phyloP scores from a whole-genome alignment of 2,888 invertebrate genomes.

The Drosophila stalkeri region DNA sequence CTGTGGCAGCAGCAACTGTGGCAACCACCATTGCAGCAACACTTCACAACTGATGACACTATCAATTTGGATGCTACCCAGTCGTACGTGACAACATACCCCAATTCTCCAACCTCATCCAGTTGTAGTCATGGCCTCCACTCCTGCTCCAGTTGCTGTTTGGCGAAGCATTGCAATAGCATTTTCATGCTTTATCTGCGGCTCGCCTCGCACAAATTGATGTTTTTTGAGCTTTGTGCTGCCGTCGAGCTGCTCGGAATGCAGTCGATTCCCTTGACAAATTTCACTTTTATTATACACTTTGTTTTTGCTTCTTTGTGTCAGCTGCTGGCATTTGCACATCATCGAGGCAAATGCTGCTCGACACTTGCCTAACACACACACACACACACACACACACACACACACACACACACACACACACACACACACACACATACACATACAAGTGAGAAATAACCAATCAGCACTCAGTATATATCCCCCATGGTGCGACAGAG shows the following conservation, averaged over 20 bases:
- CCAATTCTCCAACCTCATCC: neutral
- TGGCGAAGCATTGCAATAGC: slow-evolving; percentile 65
- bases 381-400: neutral
- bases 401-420: neutral
- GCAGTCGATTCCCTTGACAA: slow-evolving; percentile 73
- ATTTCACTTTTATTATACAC: slow-evolving; percentile 66
- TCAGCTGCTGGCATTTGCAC: slow-evolving; percentile 51
- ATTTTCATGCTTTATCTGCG: slow-evolving; percentile 72
- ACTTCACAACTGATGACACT: slow-evolving; percentile 77
- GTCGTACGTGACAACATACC: slow-evolving; percentile 14
- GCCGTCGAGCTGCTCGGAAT: slow-evolving; percentile 45
- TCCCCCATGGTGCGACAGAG: neutral
- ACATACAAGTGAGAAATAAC: neutral
- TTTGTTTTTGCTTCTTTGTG: slow-evolving; percentile 37
- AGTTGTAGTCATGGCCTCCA: too few species aligned
- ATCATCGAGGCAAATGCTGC: slow-evolving; percentile 43
- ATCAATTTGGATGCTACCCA: slow-evolving; percentile 60
- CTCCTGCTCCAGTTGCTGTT: neutral
- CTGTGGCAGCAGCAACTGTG: neutral
- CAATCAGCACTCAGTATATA: neutral
- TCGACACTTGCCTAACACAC: slow-evolving; percentile 6
- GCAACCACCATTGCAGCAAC: slow-evolving; percentile 31
- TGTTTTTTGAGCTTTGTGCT: slow-evolving; percentile 40
- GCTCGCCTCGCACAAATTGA: slow-evolving; percentile 64
- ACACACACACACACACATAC: neutral